phyloP scores from a whole-genome alignment of 2,113 vertebrate species.

The Syngnathus floridae region DNA sequence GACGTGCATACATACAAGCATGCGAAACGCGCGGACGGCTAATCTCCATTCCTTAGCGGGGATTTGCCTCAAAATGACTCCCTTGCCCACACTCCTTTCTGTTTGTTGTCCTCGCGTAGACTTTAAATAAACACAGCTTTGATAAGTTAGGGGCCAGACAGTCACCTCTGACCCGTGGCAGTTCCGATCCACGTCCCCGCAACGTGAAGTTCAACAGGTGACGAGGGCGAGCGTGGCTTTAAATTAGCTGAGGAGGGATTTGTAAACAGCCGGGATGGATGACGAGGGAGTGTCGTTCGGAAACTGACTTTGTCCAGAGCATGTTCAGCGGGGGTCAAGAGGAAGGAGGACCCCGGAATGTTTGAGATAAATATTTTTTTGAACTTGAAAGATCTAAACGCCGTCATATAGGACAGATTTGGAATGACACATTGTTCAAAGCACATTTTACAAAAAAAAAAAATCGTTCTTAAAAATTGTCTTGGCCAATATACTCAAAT shows the following conservation, averaged over 20 bases:
- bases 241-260: slow-evolving; percentile 53
- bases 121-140: slow-evolving; percentile 71
- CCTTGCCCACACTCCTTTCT: slow-evolving; percentile 47
- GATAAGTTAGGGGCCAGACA: slow-evolving; percentile 60
- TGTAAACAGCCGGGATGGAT: slow-evolving; percentile 58
- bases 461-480: too few species aligned
- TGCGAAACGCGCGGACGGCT: slow-evolving; percentile 24
- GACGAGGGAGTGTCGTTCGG: slow-evolving; percentile 43
- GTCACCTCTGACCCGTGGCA: slow-evolving; percentile 63
- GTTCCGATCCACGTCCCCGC: slow-evolving; percentile 45
- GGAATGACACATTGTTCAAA: too few species aligned
- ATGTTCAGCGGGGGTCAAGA: slow-evolving; percentile 48
- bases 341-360: slow-evolving; percentile 11
- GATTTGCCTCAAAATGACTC: slow-evolving; percentile 50
- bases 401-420: too few species aligned
- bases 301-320: slow-evolving; percentile 62
- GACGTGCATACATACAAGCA: neutral
- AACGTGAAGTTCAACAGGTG: slow-evolving; percentile 67
- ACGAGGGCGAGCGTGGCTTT: slow-evolving; percentile 40
- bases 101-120: slow-evolving; percentile 56
- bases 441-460: too few species aligned
- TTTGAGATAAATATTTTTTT: neutral
- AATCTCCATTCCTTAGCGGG: slow-evolving; percentile 44
- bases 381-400: neutral
- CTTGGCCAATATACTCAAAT: too few species aligned